These are phyloP conservation scores for Drosophila borealis DNA, from an alignment of 2,888 invertebrate species.

Conservation along the genomic window DNA sequence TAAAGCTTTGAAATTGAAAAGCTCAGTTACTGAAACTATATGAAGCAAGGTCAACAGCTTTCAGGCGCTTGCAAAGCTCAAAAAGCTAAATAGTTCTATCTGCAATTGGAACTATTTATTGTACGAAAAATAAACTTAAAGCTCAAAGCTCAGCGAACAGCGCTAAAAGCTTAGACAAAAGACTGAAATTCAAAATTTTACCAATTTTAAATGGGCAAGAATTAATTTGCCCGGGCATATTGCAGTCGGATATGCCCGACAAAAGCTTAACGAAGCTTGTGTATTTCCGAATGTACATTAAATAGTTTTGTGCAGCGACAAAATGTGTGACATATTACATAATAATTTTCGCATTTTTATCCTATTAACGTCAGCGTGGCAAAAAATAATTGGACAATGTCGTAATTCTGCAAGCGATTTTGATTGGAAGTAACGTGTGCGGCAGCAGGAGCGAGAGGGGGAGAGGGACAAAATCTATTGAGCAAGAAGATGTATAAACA, in stretches of 20 bases:
- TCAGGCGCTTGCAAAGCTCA: too few species aligned
- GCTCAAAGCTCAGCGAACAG: too few species aligned
- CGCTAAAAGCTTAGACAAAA: too few species aligned
- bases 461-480: neutral
- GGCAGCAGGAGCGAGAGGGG: neutral
- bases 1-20: too few species aligned
- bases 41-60: too few species aligned
- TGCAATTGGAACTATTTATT: too few species aligned
- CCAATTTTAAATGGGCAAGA: too few species aligned
- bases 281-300: constrained; percentile 38
- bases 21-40: too few species aligned
- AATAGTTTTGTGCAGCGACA: constrained; percentile 52
- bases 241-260: neutral
- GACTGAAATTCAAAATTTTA: too few species aligned
- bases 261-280: neutral
- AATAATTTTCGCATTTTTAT: constrained; percentile 70
- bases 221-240: constrained; percentile 19
- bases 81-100: too few species aligned
- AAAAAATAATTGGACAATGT: constrained; percentile 69
- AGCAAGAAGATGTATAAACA: constrained; percentile 11
- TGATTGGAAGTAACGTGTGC: constrained; percentile 47
- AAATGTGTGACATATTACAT: constrained; percentile 65
- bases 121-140: too few species aligned
- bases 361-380: constrained; percentile 63
- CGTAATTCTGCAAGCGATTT: constrained; percentile 49